Conservation (phyloP, 1,140 invertebrate species). For the Philopotamus ludificatus region DNA sequence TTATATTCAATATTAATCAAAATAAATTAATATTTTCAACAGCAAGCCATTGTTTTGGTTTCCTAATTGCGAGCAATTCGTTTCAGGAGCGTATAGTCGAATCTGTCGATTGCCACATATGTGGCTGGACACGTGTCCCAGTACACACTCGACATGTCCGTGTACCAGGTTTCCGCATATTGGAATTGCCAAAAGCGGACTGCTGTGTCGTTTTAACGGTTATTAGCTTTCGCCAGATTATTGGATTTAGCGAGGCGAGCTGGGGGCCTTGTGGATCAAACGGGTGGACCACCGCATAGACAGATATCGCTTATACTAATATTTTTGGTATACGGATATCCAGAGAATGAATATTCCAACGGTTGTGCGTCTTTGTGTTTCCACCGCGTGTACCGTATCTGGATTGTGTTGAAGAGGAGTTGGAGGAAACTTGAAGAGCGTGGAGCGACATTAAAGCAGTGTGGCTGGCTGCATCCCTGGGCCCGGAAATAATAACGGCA, state of each 20-base stretch:
- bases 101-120: no score
- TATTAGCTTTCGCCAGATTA: neutral
- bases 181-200: neutral
- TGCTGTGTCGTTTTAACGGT: neutral
- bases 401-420: neutral
- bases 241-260: neutral
- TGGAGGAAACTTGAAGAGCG: neutral
- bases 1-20: no score
- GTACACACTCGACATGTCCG: no score
- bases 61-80: no score
- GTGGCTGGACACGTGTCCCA: no score
- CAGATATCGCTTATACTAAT: neutral
- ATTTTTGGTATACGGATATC: neutral
- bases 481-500: constrained; percentile 12
- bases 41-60: no score
- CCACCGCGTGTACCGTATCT: neutral
- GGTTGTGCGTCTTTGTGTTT: neutral
- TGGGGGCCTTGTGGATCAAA: neutral
- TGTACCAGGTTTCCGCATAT: neutral
- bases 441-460: neutral
- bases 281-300: no score
- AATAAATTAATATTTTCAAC: no score
- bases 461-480: neutral
- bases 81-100: no score
- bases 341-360: neutral